phyloP scores from a whole-genome alignment of 2,888 invertebrate genomes.

The Sicus ferrugineus region DNA sequence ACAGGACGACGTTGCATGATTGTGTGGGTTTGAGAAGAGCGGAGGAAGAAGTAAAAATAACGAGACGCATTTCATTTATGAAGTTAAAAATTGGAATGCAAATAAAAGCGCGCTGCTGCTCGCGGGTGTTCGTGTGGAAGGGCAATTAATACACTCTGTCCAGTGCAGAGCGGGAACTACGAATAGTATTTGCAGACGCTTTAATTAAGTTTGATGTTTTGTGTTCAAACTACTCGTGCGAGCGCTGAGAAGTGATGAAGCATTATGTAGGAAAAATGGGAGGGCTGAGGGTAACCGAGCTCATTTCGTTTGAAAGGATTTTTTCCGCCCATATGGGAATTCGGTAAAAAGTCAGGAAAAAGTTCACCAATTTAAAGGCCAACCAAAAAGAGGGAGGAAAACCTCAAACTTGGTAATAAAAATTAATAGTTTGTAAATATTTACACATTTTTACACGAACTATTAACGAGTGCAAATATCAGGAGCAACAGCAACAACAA shows the following conservation, averaged over 20 bases:
- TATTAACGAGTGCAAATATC: constrained; percentile 55
- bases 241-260: neutral
- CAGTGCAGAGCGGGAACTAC: constrained; percentile 14
- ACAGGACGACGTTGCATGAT: neutral
- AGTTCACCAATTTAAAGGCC: too few relatives aligned
- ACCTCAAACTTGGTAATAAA: constrained; percentile 44
- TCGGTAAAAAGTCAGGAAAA: neutral
- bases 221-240: neutral
- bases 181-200: constrained; percentile 24
- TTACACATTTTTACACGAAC: constrained; percentile 64
- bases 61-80: constrained; percentile 30
- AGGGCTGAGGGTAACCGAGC: neutral
- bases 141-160: constrained; percentile 57
- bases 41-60: neutral
- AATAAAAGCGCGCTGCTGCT: constrained; percentile 7
- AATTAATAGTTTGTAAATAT: constrained; percentile 62
- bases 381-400: neutral
- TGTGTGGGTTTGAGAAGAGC: neutral
- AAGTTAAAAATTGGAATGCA: constrained; percentile 34
- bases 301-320: neutral
- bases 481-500: constrained; percentile 13
- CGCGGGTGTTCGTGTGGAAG: constrained; percentile 60
- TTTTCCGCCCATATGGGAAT: neutral
- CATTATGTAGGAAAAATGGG: neutral
- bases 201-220: constrained; percentile 34